These are phyloP conservation scores for Lineus longissimus DNA, from an alignment of 1,140 invertebrate species.

Conservation along the genomic window DNA sequence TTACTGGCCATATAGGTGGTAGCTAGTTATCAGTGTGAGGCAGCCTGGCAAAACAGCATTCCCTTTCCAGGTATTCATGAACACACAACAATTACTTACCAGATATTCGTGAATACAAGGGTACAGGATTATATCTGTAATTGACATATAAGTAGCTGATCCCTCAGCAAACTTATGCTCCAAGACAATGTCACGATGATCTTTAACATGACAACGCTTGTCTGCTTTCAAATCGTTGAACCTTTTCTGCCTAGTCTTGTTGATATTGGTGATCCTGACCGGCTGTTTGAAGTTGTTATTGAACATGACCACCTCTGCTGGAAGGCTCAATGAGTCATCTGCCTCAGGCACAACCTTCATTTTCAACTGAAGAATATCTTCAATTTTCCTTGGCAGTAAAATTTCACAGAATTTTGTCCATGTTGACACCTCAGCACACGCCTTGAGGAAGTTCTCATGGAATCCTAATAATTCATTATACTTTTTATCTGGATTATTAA, in stretches of 20 bases:
- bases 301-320: constrained; percentile 21
- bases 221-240: not conserved
- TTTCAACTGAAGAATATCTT: constrained; percentile 26
- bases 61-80: too few relatives aligned
- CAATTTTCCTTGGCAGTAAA: constrained; percentile 64
- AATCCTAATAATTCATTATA: constrained; percentile 63
- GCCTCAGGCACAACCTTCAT: not conserved
- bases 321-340: constrained; percentile 20
- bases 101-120: not conserved
- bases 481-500: not conserved
- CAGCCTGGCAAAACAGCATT: too few relatives aligned
- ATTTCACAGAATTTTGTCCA: constrained; percentile 93
- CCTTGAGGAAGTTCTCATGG: constrained; percentile 70
- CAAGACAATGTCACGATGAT: not conserved
- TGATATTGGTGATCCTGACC: not conserved
- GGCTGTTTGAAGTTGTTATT: not conserved
- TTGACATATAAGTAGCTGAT: not conserved
- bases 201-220: not conserved
- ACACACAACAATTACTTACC: too few relatives aligned
- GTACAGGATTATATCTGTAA: not conserved
- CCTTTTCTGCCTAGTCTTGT: not conserved
- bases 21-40: too few relatives aligned
- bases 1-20: too few relatives aligned
- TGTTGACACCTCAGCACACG: constrained; percentile 75
- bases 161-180: constrained; percentile 1